Conservation (phyloP, 2,113 vertebrate genomes). For the Zingel zingel region DNA sequence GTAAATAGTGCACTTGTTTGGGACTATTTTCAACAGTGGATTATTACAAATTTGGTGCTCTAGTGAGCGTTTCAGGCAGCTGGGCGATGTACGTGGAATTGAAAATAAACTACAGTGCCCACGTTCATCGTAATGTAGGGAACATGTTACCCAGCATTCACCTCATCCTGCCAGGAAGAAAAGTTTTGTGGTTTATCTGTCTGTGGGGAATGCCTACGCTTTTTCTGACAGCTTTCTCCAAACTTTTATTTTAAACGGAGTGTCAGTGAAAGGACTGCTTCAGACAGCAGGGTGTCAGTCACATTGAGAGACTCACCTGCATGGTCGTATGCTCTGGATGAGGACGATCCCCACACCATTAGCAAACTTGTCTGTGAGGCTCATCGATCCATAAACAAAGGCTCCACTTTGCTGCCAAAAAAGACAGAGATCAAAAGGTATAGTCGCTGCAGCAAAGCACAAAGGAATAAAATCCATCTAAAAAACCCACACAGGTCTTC, state of each 20-base stretch:
- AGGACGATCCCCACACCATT: slow-evolving; percentile 89
- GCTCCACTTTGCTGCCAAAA: slow-evolving; percentile 87
- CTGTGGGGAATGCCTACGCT: not conserved
- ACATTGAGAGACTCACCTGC: slow-evolving; percentile 83
- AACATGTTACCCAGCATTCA: too few relatives aligned
- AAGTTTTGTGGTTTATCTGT: not conserved
- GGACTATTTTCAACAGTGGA: too few relatives aligned
- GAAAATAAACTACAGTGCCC: too few relatives aligned
- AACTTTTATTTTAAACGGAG: not conserved
- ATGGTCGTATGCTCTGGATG: slow-evolving; percentile 89
- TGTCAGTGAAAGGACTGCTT: not conserved
- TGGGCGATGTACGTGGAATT: too few relatives aligned
- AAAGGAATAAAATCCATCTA: not conserved
- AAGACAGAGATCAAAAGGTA: slow-evolving; percentile 23
- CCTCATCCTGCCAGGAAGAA: not conserved
- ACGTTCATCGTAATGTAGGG: too few relatives aligned
- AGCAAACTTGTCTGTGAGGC: slow-evolving; percentile 91
- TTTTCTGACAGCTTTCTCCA: not conserved
- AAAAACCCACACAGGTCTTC: too few relatives aligned
- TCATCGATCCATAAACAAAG: slow-evolving; percentile 93
- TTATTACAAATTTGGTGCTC: too few relatives aligned
- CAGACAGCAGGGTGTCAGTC: not conserved
- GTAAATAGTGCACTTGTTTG: too few relatives aligned
- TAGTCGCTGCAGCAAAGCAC: not conserved
- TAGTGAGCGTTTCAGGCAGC: too few relatives aligned